These are phyloP conservation scores for Protobothrops mucrosquamatus DNA, from an alignment of 2,113 vertebrate genomes.

Conservation along the genomic window DNA sequence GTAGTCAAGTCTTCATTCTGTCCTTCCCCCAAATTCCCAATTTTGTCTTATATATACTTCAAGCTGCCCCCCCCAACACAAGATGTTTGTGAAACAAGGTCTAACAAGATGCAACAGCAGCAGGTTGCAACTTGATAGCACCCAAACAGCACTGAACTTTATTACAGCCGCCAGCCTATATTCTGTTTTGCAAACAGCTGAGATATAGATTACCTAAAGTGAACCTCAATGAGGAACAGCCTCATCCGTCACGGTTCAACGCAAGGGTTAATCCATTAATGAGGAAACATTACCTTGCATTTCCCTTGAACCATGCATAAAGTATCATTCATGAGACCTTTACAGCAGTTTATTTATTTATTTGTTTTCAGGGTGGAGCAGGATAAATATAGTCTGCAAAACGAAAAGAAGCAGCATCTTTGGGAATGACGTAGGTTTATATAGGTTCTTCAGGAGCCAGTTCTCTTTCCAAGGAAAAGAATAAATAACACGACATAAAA, in stretches of 20 bases:
- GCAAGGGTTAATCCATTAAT: constrained; percentile 21
- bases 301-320: neutral
- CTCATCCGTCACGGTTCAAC: neutral
- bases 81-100: neutral
- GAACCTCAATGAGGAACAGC: neutral
- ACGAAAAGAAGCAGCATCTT: neutral
- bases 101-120: neutral
- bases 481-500: neutral
- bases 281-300: constrained; percentile 7
- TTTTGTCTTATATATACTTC: neutral
- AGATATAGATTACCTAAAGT: neutral
- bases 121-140: neutral
- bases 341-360: neutral
- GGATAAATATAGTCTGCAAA: neutral
- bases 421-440: neutral
- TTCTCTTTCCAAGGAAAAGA: neutral
- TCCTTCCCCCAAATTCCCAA: neutral
- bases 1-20: neutral
- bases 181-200: neutral
- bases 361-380: neutral
- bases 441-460: neutral
- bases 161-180: neutral
- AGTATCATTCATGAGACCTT: neutral
- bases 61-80: neutral
- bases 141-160: neutral